Evolutionary conservation across 2,888 invertebrate genomes (phyloP), one percentile per base, ranked within the genome.

Genomic region (Cryptus armator): DNA sequence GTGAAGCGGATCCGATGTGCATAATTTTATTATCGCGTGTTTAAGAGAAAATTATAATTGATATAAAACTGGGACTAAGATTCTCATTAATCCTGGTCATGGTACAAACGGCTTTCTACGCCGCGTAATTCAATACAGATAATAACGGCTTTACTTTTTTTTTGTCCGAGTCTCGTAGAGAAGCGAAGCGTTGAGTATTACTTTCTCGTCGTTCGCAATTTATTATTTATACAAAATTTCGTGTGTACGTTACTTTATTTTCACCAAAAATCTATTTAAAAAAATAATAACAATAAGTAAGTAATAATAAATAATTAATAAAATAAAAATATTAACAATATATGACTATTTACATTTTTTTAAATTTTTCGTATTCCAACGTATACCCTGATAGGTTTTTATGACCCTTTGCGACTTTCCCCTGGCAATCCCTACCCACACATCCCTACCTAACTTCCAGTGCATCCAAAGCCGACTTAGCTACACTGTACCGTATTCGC

Each of bases 1-100:
- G 62, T 43, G 32, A 64, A 19, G n/a, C 19, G 32, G 14, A 51
- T 79, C 62, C 62, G 48, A 79, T 51, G 24, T 48, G 43, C 19
- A 79, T 70, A 56, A 56, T 56, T 71, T 64, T 32, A 14, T 32
- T 46, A 64, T 37, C 9, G 70, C 62, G 48, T 71, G 62, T 68
- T 37, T 5, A 44, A 62, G 59, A 74, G 62, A 51, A 70, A 70
- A 51, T 62, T 62, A 62, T 70, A 70, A 70, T 70, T 70, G 12
- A 32, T 70, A 70, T 29, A n/a, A 51, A 70, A 53, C 29, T n/a
- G n/a, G 32, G 51, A 51, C 56, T 62, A 62, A 51, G 32, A 51
- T 51, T 53, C 70, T 51, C 51, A 70, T 70, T 51, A 51, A 53
- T 70, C 24, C 16, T 10, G 43, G 19, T 53, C 56, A 56, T 56